Conservation (phyloP, 2,888 invertebrate species). For the Amiota minor region DNA sequence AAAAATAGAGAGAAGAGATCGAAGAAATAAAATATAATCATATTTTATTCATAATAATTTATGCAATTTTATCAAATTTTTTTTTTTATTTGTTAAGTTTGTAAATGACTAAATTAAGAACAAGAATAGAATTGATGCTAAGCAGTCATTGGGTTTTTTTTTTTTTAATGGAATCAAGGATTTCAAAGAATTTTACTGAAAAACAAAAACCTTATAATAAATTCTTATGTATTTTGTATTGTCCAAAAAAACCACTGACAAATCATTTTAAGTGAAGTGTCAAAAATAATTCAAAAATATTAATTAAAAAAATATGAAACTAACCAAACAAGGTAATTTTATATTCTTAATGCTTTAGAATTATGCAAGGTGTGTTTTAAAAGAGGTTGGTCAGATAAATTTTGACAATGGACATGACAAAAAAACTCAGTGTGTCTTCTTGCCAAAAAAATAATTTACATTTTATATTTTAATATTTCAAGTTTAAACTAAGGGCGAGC, state of each 20-base stretch:
- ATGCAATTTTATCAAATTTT: too few relatives aligned
- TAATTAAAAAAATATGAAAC: constrained; percentile 50
- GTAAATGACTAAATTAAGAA: too few relatives aligned
- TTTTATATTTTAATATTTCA: too few relatives aligned
- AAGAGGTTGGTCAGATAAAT: too few relatives aligned
- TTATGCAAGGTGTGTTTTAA: too few relatives aligned
- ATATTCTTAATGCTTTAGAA: constrained; percentile 42
- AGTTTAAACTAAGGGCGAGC: too few relatives aligned
- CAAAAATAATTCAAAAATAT: constrained; percentile 54
- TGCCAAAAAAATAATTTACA: too few relatives aligned
- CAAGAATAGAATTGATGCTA: neutral
- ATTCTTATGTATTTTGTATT: constrained; percentile 4
- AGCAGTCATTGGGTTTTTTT: neutral
- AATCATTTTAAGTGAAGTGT: constrained; percentile 35
- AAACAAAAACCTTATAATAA: constrained; percentile 6
- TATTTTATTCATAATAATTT: neutral
- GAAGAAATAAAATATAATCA: neutral
- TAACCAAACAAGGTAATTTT: constrained; percentile 51
- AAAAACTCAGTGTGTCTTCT: too few relatives aligned
- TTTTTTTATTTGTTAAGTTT: too few relatives aligned
- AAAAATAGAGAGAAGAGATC: neutral
- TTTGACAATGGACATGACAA: too few relatives aligned
- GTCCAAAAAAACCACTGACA: constrained; percentile 3
- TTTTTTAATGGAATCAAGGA: neutral
- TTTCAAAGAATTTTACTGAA: constrained; percentile 10